phyloP scores from a whole-genome alignment of 1,140 invertebrate species.

The Eurosta solidaginis region DNA sequence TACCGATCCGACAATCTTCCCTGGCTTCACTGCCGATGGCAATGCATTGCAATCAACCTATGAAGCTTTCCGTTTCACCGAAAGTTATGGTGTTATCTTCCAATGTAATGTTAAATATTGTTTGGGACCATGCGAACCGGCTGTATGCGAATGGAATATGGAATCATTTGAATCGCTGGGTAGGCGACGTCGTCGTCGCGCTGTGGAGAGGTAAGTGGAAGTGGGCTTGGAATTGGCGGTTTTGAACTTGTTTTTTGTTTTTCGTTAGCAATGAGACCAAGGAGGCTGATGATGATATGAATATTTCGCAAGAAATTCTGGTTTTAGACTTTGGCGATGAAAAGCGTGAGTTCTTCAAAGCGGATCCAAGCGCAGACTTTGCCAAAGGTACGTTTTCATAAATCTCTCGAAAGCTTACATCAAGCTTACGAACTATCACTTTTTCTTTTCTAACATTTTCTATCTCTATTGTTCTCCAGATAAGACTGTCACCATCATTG shows the following conservation, averaged over 20 bases:
- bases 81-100: conserved; percentile 95
- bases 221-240: not conserved
- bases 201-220: conserved; percentile 60
- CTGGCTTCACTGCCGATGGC: conserved; percentile 83
- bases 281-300: conserved; percentile 85
- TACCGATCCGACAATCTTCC: conserved; percentile 91
- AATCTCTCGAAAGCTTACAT: not conserved
- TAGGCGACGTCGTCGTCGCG: conserved; percentile 85
- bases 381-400: conserved; percentile 65
- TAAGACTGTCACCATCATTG: conserved; percentile 83
- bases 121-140: conserved; percentile 90
- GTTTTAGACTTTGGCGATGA: conserved; percentile 90
- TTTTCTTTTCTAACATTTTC: not conserved
- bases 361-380: conserved; percentile 78
- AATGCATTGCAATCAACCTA: conserved; percentile 89
- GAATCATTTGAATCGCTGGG: conserved; percentile 90
- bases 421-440: not conserved
- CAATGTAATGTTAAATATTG: conserved; percentile 97
- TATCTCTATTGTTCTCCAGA: conserved; percentile 65
- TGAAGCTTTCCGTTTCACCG: conserved; percentile 93
- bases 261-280: conserved; percentile 63
- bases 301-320: conserved; percentile 89
- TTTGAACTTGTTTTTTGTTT: not conserved
- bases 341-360: conserved; percentile 79
- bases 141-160: conserved; percentile 84